These are phyloP conservation scores for Boulengeromyrus knoepffleri DNA, from an alignment of 2,113 vertebrate genomes.

Conservation along the genomic window DNA sequence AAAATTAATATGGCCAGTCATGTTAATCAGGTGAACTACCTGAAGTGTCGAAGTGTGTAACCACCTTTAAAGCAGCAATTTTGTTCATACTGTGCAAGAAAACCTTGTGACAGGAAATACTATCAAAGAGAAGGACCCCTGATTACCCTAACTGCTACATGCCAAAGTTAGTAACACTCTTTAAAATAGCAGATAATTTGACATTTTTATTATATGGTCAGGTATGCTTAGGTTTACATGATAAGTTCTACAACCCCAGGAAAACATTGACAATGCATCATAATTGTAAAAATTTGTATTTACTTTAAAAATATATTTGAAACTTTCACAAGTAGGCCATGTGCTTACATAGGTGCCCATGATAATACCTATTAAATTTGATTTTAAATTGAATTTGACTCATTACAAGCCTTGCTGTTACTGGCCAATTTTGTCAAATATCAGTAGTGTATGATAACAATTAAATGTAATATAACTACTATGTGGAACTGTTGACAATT, in stretches of 20 bases:
- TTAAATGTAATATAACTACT: not conserved
- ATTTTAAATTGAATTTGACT: not conserved
- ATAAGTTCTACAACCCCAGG: not conserved
- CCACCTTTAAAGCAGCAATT: not conserved
- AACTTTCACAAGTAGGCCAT: not conserved
- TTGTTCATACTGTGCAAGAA: not conserved
- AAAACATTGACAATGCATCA: not conserved
- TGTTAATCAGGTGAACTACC: not conserved
- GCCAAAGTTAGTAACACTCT: not conserved
- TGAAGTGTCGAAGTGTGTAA: not conserved
- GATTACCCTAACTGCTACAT: not conserved
- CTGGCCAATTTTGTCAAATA: not conserved
- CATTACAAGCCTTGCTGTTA: too few species aligned
- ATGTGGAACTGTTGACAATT: too few species aligned
- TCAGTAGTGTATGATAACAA: not conserved
- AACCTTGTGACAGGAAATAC: not conserved
- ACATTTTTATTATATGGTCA: not conserved
- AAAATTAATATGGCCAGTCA: not conserved
- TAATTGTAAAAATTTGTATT: not conserved
- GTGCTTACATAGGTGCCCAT: not conserved
- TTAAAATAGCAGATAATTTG: not conserved
- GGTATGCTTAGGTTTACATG: not conserved
- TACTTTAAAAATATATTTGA: not conserved
- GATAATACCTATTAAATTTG: not conserved
- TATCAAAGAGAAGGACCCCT: not conserved